Percentiles rank a stretch among this genome's conserved stretches.
Evolutionary conservation across 2,888 invertebrate genomes (phyloP).

Genomic region (Andrena bicolor): DNA sequence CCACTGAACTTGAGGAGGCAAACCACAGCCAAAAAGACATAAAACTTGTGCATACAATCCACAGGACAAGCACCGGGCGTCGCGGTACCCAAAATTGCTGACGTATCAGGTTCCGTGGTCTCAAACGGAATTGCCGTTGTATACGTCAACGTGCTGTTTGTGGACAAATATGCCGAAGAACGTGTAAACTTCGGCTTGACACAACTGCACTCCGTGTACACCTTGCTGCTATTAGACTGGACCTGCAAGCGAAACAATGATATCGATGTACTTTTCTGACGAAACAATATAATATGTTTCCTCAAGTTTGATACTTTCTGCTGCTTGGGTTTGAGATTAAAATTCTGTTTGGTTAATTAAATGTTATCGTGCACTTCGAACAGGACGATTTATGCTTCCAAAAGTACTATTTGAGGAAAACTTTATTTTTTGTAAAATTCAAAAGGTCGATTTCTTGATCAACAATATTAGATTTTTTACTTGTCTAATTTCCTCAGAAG

Average conservation of each 20-base stretch:
- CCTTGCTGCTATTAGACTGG: conserved; percentile 73
- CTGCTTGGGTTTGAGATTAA: too few relatives aligned
- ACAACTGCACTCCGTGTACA: conserved; percentile 86
- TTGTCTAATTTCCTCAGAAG: too few relatives aligned
- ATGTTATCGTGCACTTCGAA: too few relatives aligned
- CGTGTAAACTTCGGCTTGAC: conserved; percentile 77
- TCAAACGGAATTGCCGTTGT: conserved; percentile 70
- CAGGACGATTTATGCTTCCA: too few relatives aligned
- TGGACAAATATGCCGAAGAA: conserved; percentile 61
- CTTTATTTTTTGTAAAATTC: too few relatives aligned
- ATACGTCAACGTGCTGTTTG: conserved; percentile 60
- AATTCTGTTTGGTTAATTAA: too few relatives aligned
- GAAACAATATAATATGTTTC: too few relatives aligned
- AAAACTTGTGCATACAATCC: conserved; percentile 87
- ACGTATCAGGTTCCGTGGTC: conserved; percentile 57
- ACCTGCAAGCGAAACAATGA: conserved; percentile 73
- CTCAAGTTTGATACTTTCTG: too few relatives aligned
- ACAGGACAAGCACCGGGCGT: conserved; percentile 86
- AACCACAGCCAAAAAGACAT: conserved; percentile 86
- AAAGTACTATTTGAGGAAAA: too few relatives aligned
- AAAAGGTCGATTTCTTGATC: too few relatives aligned
- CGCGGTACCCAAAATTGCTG: conserved; percentile 81
- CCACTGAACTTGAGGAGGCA: conserved; percentile 88
- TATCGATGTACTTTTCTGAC: background rate
- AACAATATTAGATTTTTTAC: too few relatives aligned